Conservation (phyloP, 2,888 invertebrate genomes). For the Platyscelio sp. region DNA sequence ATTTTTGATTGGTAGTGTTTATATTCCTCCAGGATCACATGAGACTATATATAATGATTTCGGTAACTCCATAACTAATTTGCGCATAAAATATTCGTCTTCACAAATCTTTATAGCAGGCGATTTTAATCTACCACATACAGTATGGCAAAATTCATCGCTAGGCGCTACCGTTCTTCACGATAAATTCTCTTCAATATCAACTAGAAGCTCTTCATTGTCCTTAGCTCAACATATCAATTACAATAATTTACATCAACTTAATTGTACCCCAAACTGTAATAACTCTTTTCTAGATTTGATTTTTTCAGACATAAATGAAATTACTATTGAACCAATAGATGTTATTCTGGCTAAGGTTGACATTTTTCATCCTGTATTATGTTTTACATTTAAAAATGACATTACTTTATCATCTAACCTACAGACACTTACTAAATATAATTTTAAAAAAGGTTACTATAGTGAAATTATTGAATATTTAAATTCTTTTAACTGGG, state of each 20-base stretch:
- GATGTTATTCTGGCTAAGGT: slow-evolving; percentile 1
- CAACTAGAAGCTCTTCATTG: neutral
- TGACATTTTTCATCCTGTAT: slow-evolving; percentile 1
- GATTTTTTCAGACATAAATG: neutral
- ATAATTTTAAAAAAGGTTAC: neutral
- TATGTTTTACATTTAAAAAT: neutral
- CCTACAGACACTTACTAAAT: neutral
- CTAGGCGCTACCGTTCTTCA: neutral
- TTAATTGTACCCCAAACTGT: neutral
- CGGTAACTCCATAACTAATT: neutral
- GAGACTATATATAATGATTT: neutral
- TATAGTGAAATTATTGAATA: neutral
- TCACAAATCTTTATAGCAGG: neutral
- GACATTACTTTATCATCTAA: neutral
- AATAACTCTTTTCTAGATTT: neutral
- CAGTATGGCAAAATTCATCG: neutral
- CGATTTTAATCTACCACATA: neutral
- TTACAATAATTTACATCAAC: neutral
- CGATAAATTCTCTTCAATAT: neutral
- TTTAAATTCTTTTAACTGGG: neutral
- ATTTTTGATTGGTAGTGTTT: neutral
- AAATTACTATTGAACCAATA: neutral
- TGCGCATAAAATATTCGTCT: too few relatives aligned
- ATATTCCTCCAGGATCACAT: neutral
- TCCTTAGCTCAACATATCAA: neutral